These are phyloP conservation scores for Adelosebastes latens DNA, from an alignment of 2,797 vertebrate genomes.

Conservation along the genomic window DNA sequence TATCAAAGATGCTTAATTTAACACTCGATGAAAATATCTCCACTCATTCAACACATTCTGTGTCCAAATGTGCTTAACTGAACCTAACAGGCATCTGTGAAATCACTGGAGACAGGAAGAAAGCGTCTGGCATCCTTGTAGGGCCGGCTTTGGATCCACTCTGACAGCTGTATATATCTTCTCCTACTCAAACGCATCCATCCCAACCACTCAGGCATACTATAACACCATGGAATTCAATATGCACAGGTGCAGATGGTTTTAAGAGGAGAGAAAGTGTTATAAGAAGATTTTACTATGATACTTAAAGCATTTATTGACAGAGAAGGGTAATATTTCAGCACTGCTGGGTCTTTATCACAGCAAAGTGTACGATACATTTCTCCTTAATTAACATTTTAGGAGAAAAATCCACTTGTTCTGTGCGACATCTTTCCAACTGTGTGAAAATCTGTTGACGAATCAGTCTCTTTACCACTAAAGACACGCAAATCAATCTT, in stretches of 20 bases:
- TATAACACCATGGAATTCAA: background rate
- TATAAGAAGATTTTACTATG: background rate
- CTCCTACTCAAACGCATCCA: slow-evolving; percentile 27
- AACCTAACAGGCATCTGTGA: slow-evolving; percentile 38
- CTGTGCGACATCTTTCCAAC: background rate
- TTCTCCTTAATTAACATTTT: background rate
- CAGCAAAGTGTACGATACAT: background rate
- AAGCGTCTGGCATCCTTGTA: slow-evolving; percentile 34
- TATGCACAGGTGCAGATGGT: background rate
- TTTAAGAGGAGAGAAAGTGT: background rate
- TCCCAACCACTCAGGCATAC: background rate
- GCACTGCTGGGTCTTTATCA: background rate
- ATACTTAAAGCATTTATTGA: background rate
- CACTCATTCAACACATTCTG: slow-evolving; percentile 2
- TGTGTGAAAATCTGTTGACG: background rate
- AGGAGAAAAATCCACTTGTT: background rate
- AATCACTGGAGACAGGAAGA: slow-evolving; percentile 45
- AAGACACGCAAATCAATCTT: slow-evolving; percentile 28
- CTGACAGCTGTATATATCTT: slow-evolving; percentile 49
- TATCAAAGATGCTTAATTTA: slow-evolving; percentile 5
- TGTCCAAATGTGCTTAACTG: slow-evolving; percentile 29
- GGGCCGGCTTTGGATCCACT: slow-evolving; percentile 38
- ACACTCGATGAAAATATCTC: slow-evolving; percentile 11
- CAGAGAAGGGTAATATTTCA: background rate
- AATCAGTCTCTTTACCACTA: background rate